A percentile compares a stretch with the other conserved stretches of the same genome.
phyloP scores from a whole-genome alignment of 2,888 invertebrate genomes.

The Parthenolecanium corni region DNA sequence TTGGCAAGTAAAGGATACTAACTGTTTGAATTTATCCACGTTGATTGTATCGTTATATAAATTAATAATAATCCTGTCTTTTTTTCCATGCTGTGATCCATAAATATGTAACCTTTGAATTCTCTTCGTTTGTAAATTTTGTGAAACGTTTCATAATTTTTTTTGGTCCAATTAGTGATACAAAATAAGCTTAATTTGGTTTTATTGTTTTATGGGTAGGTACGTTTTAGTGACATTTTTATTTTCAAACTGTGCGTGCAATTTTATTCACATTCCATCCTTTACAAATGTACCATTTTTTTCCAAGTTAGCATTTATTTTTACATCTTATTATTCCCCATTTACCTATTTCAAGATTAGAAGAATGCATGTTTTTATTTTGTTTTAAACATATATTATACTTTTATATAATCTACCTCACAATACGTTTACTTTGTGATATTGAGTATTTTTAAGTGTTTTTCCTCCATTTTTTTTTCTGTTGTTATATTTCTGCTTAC shows the following conservation, averaged over 20 bases:
- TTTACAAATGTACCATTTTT: constrained; percentile 7
- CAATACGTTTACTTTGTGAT: constrained; percentile 27
- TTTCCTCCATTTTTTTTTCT: neutral
- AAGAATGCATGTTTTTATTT: constrained; percentile 3
- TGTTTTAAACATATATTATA: neutral
- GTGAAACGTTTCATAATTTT: neutral
- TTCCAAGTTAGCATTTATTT: constrained; percentile 17
- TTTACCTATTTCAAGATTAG: neutral
- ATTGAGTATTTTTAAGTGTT: constrained; percentile 12
- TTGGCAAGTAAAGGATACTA: too few relatives aligned
- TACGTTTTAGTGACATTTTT: neutral
- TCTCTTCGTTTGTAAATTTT: neutral
- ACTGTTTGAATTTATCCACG: neutral
- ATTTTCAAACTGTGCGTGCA: constrained; percentile 8
- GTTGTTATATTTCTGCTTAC: neutral
- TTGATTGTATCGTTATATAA: neutral
- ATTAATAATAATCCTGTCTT: neutral
- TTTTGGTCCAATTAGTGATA: neutral
- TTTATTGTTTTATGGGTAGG: too few relatives aligned
- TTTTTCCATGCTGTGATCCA: neutral
- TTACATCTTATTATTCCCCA: neutral
- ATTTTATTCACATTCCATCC: constrained; percentile 25
- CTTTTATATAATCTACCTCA: constrained; percentile 22
- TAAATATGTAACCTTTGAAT: too few relatives aligned
- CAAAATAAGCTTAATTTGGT: too few relatives aligned